phyloP scores from a whole-genome alignment of 1,140 invertebrate genomes.

The Leucophenga varia region DNA sequence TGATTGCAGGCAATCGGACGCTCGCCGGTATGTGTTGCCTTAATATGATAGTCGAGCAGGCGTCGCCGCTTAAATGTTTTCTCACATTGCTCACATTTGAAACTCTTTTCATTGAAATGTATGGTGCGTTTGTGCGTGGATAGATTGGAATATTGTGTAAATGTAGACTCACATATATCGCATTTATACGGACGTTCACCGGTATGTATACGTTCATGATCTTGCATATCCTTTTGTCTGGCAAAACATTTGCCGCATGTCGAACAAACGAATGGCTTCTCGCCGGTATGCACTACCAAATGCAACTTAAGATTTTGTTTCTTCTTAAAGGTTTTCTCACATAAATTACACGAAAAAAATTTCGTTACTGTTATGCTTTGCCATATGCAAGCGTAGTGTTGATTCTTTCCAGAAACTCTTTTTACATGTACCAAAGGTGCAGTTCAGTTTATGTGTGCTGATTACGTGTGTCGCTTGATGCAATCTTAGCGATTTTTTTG shows the following conservation, averaged over 20 bases:
- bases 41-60: constrained; percentile 78
- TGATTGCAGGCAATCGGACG: constrained; percentile 72
- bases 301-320: too few species aligned
- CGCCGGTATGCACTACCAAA: too few species aligned
- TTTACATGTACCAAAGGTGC: too few species aligned
- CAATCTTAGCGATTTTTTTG: too few species aligned
- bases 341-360: too few species aligned
- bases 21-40: constrained; percentile 78
- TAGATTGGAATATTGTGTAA: constrained; percentile 75
- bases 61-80: constrained; percentile 74
- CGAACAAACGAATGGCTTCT: constrained; percentile 70
- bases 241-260: constrained; percentile 76
- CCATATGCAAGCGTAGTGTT: too few species aligned
- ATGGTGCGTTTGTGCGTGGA: constrained; percentile 77
- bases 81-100: constrained; percentile 69
- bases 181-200: constrained; percentile 71
- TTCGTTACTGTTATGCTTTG: too few species aligned
- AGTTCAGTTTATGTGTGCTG: too few species aligned
- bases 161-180: constrained; percentile 75
- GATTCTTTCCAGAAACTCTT: too few species aligned
- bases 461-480: too few species aligned
- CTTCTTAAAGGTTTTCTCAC: too few species aligned
- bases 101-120: constrained; percentile 75
- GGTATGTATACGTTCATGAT: constrained; percentile 80
- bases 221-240: constrained; percentile 71